These are phyloP conservation scores for Holothuria glaberrima DNA, from an alignment of 35 echinoderm and acorn worm species.

Conservation along the genomic window DNA sequence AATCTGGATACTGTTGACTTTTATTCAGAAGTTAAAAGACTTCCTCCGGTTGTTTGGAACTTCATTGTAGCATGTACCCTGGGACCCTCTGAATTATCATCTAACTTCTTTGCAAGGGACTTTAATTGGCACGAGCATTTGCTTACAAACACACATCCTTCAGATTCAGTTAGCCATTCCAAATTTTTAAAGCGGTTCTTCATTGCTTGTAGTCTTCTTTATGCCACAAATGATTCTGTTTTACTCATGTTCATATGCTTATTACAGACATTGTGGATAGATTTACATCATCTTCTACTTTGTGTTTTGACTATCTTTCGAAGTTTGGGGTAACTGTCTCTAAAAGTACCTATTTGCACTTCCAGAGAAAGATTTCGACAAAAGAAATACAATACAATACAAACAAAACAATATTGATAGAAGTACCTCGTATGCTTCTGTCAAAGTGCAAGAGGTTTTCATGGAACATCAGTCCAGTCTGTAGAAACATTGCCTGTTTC, in stretches of 20 bases:
- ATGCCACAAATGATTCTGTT: constrained; percentile 33
- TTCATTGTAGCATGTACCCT: constrained; percentile 27
- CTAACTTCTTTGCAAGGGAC: not conserved
- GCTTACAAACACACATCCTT: constrained; percentile 21
- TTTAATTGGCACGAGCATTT: constrained; percentile 37
- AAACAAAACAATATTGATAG: constrained; percentile 16
- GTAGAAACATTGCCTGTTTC: constrained; percentile 35
- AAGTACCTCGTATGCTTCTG: constrained; percentile 17
- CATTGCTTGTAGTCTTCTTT: constrained; percentile 35
- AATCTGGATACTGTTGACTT: not conserved
- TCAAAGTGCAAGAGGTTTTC: constrained; percentile 19
- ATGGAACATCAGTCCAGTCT: constrained; percentile 32
- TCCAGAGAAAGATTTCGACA: constrained; percentile 18
- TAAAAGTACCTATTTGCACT: constrained; percentile 15
- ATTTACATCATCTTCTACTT: constrained; percentile 31
- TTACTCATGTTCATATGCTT: constrained; percentile 46
- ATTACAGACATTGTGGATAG: constrained; percentile 32
- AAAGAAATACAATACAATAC: not conserved
- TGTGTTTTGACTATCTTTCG: constrained; percentile 29
- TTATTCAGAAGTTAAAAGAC: constrained; percentile 2
- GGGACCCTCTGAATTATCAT: not conserved
- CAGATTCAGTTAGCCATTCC: not conserved
- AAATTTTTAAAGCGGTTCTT: constrained; percentile 23
- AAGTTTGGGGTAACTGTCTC: constrained; percentile 36
- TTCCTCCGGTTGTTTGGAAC: constrained; percentile 18